A percentile compares a stretch with the other conserved stretches of the same genome.
phyloP scores from a whole-genome alignment of 2,113 vertebrate genomes.

The Eulemur rufifrons region DNA sequence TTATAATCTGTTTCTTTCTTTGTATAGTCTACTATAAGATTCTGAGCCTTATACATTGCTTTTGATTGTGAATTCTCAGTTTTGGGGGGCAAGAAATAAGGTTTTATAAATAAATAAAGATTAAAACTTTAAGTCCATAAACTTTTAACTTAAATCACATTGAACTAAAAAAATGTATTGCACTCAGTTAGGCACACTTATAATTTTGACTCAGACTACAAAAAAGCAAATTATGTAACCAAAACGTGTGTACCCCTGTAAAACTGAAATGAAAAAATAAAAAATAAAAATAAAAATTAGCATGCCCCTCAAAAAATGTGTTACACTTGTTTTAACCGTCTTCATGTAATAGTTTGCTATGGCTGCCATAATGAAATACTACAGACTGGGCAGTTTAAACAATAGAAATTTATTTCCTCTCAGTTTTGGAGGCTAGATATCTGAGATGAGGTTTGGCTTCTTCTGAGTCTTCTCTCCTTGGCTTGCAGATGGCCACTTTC shows the following conservation, averaged over 20 bases:
- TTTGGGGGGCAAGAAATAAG: constrained; percentile 31
- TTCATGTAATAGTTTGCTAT: background rate
- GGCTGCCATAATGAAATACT: background rate
- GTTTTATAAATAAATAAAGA: background rate
- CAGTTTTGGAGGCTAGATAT: background rate
- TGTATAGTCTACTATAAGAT: constrained; percentile 9
- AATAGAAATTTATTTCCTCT: background rate
- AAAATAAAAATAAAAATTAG: too few relatives aligned
- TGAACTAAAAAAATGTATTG: constrained; percentile 26
- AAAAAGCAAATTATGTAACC: too few relatives aligned
- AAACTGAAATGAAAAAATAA: too few relatives aligned
- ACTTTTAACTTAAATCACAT: background rate
- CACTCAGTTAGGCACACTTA: too few relatives aligned
- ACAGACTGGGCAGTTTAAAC: background rate
- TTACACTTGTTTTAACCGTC: constrained; percentile 1
- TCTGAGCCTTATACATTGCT: background rate
- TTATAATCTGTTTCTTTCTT: constrained; percentile 64
- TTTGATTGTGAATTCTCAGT: background rate
- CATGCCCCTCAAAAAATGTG: background rate
- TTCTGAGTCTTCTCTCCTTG: background rate
- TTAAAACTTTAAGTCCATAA: background rate
- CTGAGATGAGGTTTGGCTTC: background rate
- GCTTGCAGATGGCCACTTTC: background rate
- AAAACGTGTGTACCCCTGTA: too few relatives aligned
- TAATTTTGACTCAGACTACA: too few relatives aligned